phyloP scores from a whole-genome alignment of 2,113 vertebrate species.

The Lampris megalopsis region DNA sequence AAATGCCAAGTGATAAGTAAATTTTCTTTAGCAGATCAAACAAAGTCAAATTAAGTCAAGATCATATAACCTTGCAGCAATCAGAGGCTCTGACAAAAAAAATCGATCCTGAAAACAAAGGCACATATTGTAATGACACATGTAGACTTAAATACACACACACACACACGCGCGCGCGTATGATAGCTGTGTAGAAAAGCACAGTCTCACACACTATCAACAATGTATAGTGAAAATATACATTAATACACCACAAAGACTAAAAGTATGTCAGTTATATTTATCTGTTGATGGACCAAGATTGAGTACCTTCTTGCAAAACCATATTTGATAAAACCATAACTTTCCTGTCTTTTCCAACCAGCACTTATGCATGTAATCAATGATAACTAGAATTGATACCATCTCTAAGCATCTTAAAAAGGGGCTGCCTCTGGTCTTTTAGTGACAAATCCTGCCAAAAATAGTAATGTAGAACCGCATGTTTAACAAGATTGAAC shows the following conservation, averaged over 20 bases:
- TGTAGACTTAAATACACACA: neutral
- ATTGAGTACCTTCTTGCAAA: neutral
- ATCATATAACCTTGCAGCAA: conserved; percentile 62
- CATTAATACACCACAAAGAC: neutral
- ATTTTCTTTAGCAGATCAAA: conserved; percentile 65
- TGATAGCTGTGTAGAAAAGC: no score
- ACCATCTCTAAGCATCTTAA: neutral
- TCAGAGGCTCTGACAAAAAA: conserved; percentile 53
- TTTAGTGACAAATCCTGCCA: conserved; percentile 25
- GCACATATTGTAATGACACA: neutral
- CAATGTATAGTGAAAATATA: neutral
- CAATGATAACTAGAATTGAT: neutral
- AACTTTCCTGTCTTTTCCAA: neutral
- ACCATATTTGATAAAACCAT: neutral
- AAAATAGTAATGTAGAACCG: conserved; percentile 27
- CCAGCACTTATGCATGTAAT: neutral
- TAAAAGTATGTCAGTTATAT: neutral
- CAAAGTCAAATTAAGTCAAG: conserved; percentile 65
- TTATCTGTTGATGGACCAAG: neutral
- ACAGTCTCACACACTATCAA: neutral
- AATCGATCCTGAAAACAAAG: conserved; percentile 37
- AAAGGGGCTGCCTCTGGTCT: neutral
- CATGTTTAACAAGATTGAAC: conserved; percentile 42
- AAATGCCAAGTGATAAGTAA: conserved; percentile 70
- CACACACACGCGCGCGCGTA: neutral